Conservation (phyloP, 1,140 invertebrate species). For the Saccostrea cuccullata region DNA sequence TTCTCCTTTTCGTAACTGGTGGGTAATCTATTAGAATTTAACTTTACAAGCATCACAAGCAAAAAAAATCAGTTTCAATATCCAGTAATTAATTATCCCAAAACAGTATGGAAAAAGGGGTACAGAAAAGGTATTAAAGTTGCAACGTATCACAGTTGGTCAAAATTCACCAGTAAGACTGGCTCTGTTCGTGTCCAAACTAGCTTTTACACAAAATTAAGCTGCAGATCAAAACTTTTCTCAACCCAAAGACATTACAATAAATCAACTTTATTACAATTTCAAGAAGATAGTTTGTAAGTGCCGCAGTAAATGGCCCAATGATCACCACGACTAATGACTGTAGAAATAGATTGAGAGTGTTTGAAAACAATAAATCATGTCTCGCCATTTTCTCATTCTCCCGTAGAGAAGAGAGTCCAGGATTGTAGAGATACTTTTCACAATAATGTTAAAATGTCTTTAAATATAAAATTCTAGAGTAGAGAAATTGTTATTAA, state of each 20-base stretch:
- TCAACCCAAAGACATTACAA: slow-evolving; percentile 12
- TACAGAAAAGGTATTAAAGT: background rate
- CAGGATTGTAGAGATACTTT: background rate
- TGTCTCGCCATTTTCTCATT: background rate
- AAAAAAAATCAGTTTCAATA: background rate
- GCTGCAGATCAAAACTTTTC: background rate
- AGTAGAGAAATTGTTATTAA: too few species aligned
- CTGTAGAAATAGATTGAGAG: slow-evolving; percentile 18
- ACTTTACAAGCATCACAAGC: background rate
- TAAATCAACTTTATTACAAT: slow-evolving; percentile 35
- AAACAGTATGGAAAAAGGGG: background rate
- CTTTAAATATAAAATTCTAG: background rate
- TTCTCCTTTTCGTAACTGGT: background rate
- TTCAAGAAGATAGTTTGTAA: slow-evolving; percentile 18
- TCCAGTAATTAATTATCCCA: background rate
- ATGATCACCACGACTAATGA: background rate
- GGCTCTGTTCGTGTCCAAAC: background rate
- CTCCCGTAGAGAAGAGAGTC: background rate
- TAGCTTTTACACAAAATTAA: background rate
- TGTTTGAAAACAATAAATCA: slow-evolving; percentile 20
- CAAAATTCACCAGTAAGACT: background rate
- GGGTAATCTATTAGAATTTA: background rate
- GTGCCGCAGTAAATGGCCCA: background rate
- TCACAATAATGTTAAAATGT: background rate
- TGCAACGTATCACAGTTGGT: background rate